These are phyloP conservation scores for Zelleria hepariella DNA, from an alignment of 2,888 invertebrate species.

Conservation along the genomic window DNA sequence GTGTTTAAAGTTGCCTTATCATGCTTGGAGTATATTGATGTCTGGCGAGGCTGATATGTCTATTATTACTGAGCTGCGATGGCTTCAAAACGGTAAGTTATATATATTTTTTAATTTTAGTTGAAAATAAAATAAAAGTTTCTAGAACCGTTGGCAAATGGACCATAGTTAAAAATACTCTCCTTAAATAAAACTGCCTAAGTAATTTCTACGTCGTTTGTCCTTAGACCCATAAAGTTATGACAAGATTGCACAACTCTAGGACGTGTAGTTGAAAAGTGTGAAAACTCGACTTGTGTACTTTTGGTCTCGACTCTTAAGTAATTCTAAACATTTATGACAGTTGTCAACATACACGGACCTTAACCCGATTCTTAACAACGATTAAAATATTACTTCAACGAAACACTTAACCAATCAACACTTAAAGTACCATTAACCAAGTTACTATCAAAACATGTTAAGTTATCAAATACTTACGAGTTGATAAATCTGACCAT, in stretches of 20 bases:
- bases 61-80: slow-evolving; percentile 64
- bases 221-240: no score
- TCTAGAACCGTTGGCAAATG: not conserved
- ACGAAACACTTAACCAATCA: not conserved
- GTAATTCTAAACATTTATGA: no score
- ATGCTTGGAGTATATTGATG: slow-evolving; percentile 45
- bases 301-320: no score
- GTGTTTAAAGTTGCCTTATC: slow-evolving; percentile 46
- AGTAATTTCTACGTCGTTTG: no score
- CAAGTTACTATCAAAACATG: no score
- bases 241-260: no score
- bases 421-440: not conserved
- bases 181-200: no score
- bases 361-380: not conserved
- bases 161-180: no score
- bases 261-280: no score
- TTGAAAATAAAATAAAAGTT: not conserved
- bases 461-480: not conserved
- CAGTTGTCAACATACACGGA: no score
- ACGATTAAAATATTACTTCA: not conserved
- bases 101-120: not conserved
- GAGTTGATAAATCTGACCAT: not conserved
- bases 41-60: slow-evolving; percentile 65
- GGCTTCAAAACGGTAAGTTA: slow-evolving; percentile 66
- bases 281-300: no score